Conservation (phyloP, 1,140 invertebrate genomes). For the Cataglyphis hispanica region DNA sequence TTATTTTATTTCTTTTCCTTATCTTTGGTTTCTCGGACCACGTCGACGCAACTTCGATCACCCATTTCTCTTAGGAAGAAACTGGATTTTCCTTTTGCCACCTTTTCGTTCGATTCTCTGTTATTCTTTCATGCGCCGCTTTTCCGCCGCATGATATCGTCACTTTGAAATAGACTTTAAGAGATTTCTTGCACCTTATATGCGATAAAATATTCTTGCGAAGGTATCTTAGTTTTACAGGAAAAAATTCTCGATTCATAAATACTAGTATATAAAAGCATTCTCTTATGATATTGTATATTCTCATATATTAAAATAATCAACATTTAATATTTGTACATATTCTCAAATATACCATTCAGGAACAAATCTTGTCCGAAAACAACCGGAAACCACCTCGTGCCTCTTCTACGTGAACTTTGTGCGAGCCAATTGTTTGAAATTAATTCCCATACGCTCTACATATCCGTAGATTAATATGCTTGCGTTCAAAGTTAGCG, state of each 20-base stretch:
- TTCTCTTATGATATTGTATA: background rate
- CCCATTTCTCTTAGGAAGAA: constrained; percentile 16
- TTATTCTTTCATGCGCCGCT: constrained; percentile 35
- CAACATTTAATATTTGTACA: background rate
- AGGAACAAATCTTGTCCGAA: background rate
- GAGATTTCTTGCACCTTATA: constrained; percentile 17
- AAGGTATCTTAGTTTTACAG: background rate
- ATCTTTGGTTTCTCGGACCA: background rate
- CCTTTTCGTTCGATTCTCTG: background rate
- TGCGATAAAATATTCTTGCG: constrained; percentile 23
- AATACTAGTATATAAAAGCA: background rate
- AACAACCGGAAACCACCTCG: background rate
- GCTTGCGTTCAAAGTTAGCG: constrained; percentile 48
- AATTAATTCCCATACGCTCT: constrained; percentile 57
- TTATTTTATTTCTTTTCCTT: constrained; percentile 11
- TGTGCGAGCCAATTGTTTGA: constrained; percentile 53
- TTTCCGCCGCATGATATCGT: background rate
- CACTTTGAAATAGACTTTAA: constrained; percentile 17
- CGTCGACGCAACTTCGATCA: background rate
- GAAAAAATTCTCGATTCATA: background rate
- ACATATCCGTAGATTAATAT: constrained; percentile 51
- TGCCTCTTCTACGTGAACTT: background rate
- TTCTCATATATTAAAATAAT: no score
- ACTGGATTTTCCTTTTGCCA: constrained; percentile 1
- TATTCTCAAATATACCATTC: constrained; percentile 11